These are phyloP conservation scores for Acanthosepion pharaonis DNA, from an alignment of 2,888 invertebrate genomes.

Conservation along the genomic window DNA sequence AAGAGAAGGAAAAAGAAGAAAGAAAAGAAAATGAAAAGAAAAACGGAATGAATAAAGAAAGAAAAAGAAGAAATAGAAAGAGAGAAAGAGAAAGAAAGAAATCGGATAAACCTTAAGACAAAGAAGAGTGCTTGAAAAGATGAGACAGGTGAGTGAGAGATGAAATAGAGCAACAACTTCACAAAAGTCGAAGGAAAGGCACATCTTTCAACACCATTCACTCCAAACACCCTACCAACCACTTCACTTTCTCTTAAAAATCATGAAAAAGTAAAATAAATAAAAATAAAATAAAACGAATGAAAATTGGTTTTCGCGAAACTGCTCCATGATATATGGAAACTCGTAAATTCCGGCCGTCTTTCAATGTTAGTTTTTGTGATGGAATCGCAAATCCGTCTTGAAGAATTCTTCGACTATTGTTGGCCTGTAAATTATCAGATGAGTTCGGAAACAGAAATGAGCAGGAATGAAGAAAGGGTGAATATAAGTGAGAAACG, in stretches of 20 bases:
- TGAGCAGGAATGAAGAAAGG: not conserved
- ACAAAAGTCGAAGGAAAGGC: not conserved
- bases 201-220: not conserved
- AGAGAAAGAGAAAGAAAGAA: too few relatives aligned
- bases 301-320: constrained; percentile 21
- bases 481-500: not conserved
- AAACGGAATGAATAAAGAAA: too few relatives aligned
- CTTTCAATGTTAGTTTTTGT: not conserved
- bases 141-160: not conserved
- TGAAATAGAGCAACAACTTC: not conserved
- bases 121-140: too few relatives aligned
- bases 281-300: not conserved
- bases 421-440: not conserved
- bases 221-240: not conserved
- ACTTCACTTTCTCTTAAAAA: not conserved
- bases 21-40: too few relatives aligned
- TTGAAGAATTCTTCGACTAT: constrained; percentile 8
- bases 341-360: not conserved
- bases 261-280: not conserved
- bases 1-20: too few relatives aligned
- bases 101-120: too few relatives aligned
- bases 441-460: not conserved
- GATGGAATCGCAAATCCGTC: constrained; percentile 2
- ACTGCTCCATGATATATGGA: not conserved
- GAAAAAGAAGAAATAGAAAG: too few relatives aligned